Evolutionary conservation across 2,888 invertebrate genomes (phyloP), one percentile per base, ranked within the genome.

Genomic region (Agrotis exclamationis): DNA sequence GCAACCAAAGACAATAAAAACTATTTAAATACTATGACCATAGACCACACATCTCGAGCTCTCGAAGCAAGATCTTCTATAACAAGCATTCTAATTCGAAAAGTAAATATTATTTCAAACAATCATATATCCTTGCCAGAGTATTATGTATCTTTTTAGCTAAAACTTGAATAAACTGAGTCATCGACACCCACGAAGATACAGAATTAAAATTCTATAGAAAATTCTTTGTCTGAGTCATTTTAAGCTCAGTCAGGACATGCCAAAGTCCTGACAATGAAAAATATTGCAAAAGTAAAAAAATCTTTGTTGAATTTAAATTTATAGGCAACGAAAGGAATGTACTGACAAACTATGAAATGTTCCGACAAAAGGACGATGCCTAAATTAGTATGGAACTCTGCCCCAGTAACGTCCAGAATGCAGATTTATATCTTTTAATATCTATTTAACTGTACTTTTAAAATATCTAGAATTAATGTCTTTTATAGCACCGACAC

Each of bases 141-240:
- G 53, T 18, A 58, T 22, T n/a, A 51, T 16, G 44, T 48, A 78
- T 65, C 39, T 57, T 73, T 68, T 82, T 77, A 67, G 60, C 60
- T 71, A 54, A 78, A 82, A 63, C 63, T 59, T 58, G 48, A 70
- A 65, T 60, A 28, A 5, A 0, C 50, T 83, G 83, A 83, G 47
- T 80, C 83, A 83, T 18, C 22, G 20, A 54, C 84, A 50, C 84
- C 84, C 71, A 77, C 84, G 50, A 54, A 70, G 70, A 57, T 33
- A 7, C 53, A 51, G 53, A 85, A 83, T 84, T 83, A 80, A 83
- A 77, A 83, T 85, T 74, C 77, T 80, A 75, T 83, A 56, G 18
- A 77, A 83, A 74, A 83, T 83, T 76, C 84, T 71, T 24, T 20
- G 24, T 11, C 73, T 83, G 84, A 83, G 13, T 85, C 83, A 83